A percentile compares a stretch with the other conserved stretches of the same genome.
These are phyloP conservation scores for Calephelis nemesis DNA, from an alignment of 1,140 invertebrate species.

Conservation along the genomic window DNA sequence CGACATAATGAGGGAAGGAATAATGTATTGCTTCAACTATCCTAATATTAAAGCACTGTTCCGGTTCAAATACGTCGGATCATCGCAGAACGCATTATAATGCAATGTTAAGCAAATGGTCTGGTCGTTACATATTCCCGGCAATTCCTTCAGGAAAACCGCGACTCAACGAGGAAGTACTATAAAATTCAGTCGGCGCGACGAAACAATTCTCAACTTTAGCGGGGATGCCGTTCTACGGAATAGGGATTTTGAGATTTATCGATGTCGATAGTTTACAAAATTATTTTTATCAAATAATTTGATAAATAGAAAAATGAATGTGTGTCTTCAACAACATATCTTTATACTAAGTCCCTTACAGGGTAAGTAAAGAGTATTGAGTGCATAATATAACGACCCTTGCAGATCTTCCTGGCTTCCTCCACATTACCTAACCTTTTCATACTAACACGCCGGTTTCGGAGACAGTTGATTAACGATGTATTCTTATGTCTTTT, in stretches of 20 bases:
- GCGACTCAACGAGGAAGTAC: conserved; percentile 7
- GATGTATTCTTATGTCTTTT: too few species aligned
- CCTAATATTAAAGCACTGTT: background rate
- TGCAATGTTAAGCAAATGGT: background rate
- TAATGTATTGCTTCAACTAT: background rate
- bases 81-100: conserved; percentile 1
- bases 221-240: background rate
- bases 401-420: too few species aligned
- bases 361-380: too few species aligned
- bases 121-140: background rate
- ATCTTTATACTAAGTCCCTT: too few species aligned
- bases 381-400: too few species aligned
- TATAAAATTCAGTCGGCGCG: conserved; percentile 15
- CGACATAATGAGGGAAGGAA: too few species aligned
- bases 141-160: conserved; percentile 14
- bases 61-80: background rate
- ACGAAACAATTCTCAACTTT: conserved; percentile 16
- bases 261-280: conserved; percentile 6
- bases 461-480: too few species aligned
- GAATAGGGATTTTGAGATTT: background rate
- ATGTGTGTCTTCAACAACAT: too few species aligned
- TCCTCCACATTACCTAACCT: too few species aligned
- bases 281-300: too few species aligned
- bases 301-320: too few species aligned
- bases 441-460: too few species aligned